phyloP scores from a whole-genome alignment of 2,113 vertebrate genomes.

The Climacteris rufus region DNA sequence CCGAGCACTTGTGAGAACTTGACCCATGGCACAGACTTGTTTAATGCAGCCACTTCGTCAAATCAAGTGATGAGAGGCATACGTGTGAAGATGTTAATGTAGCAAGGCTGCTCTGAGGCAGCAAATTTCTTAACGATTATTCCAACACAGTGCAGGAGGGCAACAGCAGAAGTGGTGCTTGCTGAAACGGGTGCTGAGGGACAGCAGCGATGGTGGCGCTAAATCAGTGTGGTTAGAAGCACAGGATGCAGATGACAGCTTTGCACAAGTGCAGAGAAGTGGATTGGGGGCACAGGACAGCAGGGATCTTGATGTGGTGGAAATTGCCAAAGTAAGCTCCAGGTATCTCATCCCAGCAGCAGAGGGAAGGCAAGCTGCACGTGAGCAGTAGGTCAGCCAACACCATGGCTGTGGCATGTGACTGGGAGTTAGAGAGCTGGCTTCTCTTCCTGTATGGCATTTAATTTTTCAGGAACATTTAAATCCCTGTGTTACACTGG shows the following conservation, averaged over 20 bases:
- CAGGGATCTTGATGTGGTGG: not conserved
- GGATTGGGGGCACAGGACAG: not conserved
- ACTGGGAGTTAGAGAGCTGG: not conserved
- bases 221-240: accelerated
- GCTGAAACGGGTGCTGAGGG: not conserved
- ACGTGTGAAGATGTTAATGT: not conserved
- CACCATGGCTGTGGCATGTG: not conserved
- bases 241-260: not conserved
- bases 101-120: not conserved
- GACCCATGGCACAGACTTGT: not conserved
- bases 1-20: not conserved
- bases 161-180: not conserved
- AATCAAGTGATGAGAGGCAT: not conserved
- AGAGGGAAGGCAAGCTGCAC: not conserved
- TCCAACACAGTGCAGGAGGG: not conserved
- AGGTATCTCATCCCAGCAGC: not conserved
- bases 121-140: not conserved
- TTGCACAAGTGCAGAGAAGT: not conserved
- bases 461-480: conserved; percentile 16
- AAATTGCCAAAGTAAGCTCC: not conserved
- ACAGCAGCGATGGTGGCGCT: not conserved
- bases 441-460: not conserved
- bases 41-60: not conserved
- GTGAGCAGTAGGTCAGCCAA: not conserved
- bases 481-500: not conserved